A percentile compares a stretch with the other conserved stretches of the same genome.
phyloP scores from a whole-genome alignment of 2,113 vertebrate genomes.

The Procapra przewalskii region DNA sequence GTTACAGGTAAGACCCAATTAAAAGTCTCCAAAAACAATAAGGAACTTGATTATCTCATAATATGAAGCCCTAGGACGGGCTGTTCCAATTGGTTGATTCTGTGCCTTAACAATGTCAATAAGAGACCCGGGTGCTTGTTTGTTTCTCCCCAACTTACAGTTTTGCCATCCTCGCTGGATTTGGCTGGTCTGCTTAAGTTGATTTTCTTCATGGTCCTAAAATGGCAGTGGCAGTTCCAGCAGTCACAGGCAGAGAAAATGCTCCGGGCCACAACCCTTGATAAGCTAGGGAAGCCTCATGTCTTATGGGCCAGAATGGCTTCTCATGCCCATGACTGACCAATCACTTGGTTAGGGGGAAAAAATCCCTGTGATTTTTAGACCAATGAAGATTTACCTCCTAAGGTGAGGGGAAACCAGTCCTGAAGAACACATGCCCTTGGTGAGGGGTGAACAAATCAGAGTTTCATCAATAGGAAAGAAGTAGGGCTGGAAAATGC shows the following conservation, averaged over 20 bases:
- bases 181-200: not conserved
- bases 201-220: not conserved
- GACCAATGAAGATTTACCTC: not conserved
- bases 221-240: not conserved
- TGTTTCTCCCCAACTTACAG: not conserved
- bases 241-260: not conserved
- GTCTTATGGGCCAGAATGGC: not conserved
- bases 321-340: not conserved
- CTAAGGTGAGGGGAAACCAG: not conserved
- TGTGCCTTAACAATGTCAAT: not conserved
- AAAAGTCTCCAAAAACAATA: conserved; percentile 10
- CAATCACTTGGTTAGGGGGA: not conserved
- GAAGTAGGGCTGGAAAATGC: not conserved
- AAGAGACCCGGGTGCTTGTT: not conserved
- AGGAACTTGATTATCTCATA: not conserved
- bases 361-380: not conserved
- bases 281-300: not conserved
- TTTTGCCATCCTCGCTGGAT: not conserved
- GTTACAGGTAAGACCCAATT: not conserved
- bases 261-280: not conserved
- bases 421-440: not conserved
- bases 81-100: not conserved
- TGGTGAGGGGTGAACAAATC: not conserved
- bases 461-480: not conserved
- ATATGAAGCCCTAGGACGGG: not conserved